Conservation (phyloP, 2,888 invertebrate genomes). For the Muschampia plurimacula region DNA sequence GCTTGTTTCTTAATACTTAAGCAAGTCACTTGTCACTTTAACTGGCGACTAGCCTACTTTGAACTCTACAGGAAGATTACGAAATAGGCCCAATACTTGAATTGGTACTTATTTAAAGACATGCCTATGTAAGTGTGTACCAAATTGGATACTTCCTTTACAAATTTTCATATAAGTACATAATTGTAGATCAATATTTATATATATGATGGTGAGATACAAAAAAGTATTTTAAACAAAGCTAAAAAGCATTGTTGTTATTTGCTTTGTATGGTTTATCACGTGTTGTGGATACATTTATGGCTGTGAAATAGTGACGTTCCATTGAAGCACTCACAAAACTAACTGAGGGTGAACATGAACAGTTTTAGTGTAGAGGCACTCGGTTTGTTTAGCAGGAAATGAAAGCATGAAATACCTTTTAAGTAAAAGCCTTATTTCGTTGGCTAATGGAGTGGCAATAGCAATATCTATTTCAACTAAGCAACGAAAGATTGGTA, state of each 20-base stretch:
- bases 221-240: background rate
- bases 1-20: too few species aligned
- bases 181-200: too few species aligned
- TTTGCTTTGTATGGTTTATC: background rate
- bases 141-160: too few species aligned
- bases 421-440: conserved; percentile 8
- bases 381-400: conserved; percentile 10
- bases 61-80: too few species aligned
- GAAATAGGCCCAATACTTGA: too few species aligned
- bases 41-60: too few species aligned
- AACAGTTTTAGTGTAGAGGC: background rate
- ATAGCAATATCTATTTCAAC: background rate
- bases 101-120: too few species aligned
- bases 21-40: too few species aligned
- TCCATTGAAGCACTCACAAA: background rate
- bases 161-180: too few species aligned
- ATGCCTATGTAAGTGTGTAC: too few species aligned
- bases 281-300: background rate
- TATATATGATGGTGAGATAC: too few species aligned
- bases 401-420: conserved; percentile 7
- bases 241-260: background rate
- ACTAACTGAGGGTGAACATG: background rate
- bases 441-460: conserved; percentile 1
- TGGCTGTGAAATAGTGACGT: background rate
- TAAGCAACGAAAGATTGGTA: background rate